Conservation (phyloP, 2,113 vertebrate species). For the Embiotoca jacksoni region DNA sequence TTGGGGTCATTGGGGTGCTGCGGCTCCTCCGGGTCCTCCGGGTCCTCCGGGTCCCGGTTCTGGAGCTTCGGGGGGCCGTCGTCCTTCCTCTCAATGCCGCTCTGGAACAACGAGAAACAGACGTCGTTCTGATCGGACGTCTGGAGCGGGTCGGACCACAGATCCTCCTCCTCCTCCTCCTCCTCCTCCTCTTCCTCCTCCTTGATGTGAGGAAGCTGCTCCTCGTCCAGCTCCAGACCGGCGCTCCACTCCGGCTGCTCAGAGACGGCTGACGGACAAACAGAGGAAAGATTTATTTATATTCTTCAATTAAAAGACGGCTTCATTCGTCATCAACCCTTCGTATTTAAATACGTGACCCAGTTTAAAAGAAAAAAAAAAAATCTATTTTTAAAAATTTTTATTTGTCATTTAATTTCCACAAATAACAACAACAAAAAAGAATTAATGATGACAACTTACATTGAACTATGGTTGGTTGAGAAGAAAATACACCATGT, state of each 20-base stretch:
- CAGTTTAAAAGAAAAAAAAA: too few species aligned
- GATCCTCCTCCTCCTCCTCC: conserved; percentile 38
- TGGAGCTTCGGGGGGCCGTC: not conserved
- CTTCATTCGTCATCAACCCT: too few species aligned
- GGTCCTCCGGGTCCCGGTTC: not conserved
- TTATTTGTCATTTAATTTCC: too few species aligned
- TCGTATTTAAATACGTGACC: too few species aligned
- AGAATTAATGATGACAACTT: too few species aligned
- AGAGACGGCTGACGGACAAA: conserved; percentile 7
- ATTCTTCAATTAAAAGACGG: too few species aligned
- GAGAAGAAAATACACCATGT: too few species aligned
- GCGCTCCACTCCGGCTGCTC: conserved; percentile 38
- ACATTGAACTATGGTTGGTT: too few species aligned
- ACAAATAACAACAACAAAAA: too few species aligned
- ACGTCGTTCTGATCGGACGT: not conserved
- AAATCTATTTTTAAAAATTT: too few species aligned
- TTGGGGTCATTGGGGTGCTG: not conserved
- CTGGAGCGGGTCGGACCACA: not conserved
- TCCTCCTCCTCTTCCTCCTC: conserved; percentile 45
- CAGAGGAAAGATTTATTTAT: not conserved
- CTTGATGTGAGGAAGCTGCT: conserved; percentile 30
- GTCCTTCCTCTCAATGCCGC: not conserved
- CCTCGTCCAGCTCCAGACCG: not conserved
- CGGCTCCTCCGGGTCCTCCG: not conserved
- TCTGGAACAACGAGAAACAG: conserved; percentile 14